These are phyloP conservation scores for Eubucco bourcierii DNA, from an alignment of 2,113 vertebrate species.

Conservation along the genomic window DNA sequence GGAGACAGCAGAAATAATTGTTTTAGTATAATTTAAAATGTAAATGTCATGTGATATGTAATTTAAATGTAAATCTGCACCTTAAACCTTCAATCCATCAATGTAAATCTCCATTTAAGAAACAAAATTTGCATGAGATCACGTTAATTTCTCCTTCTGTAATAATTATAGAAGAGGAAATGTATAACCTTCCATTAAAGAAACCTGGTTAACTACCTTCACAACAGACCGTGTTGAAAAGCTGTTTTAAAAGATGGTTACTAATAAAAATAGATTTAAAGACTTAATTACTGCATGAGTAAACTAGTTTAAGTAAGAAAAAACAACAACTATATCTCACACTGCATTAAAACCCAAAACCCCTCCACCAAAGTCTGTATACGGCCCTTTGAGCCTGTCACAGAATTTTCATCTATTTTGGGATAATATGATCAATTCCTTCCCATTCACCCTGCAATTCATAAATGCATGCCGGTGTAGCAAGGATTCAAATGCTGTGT, in stretches of 20 bases:
- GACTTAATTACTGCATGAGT: not conserved
- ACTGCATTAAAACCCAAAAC: not conserved
- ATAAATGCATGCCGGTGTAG: not conserved
- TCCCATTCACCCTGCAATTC: not conserved
- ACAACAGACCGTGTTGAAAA: not conserved
- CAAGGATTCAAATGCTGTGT: not conserved
- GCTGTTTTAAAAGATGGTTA: not conserved
- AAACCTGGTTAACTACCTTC: conserved; percentile 14
- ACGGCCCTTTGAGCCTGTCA: not conserved
- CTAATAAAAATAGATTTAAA: conserved; percentile 15
- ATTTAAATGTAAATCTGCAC: conserved; percentile 70
- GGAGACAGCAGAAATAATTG: conserved; percentile 65
- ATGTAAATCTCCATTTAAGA: conserved; percentile 64
- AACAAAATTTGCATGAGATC: conserved; percentile 61
- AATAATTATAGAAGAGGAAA: conserved; percentile 56
- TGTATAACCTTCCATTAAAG: conserved; percentile 52
- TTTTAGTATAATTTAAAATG: conserved; percentile 69
- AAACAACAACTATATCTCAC: not conserved
- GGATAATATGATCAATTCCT: not conserved
- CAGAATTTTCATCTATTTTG: not conserved
- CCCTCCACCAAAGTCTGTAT: not conserved
- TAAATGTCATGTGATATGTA: conserved; percentile 60
- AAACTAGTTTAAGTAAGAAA: not conserved
- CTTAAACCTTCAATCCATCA: conserved; percentile 69
- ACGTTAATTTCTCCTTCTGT: conserved; percentile 48